These are phyloP conservation scores for Sebastolobus altivelis DNA, from an alignment of 2,797 vertebrate species.

Conservation along the genomic window DNA sequence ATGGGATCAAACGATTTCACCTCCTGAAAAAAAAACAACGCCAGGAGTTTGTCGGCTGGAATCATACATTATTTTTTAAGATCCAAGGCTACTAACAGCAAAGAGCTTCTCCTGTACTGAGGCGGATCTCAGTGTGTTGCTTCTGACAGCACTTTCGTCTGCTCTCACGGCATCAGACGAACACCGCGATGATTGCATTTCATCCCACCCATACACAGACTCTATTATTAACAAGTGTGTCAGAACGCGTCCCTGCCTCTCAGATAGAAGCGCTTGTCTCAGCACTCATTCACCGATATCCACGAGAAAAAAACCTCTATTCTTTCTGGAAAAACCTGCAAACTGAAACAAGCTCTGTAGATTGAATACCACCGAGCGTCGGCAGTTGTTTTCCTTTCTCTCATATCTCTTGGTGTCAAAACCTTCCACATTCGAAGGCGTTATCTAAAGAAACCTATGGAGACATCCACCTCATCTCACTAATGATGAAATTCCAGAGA, in stretches of 20 bases:
- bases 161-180: conserved; percentile 42
- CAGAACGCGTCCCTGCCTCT: conserved; percentile 27
- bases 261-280: conserved; percentile 59
- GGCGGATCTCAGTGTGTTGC: conserved; percentile 17
- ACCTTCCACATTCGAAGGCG: conserved; percentile 36
- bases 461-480: conserved; percentile 28
- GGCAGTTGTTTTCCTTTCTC: conserved; percentile 19
- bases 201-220: conserved; percentile 45
- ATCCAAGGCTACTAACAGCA: neutral
- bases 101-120: conserved; percentile 10
- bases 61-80: neutral
- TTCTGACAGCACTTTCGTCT: conserved; percentile 55
- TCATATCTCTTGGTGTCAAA: conserved; percentile 2
- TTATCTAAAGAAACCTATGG: conserved; percentile 10
- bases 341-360: conserved; percentile 38
- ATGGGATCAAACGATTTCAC: conserved; percentile 22
- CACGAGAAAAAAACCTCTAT: neutral
- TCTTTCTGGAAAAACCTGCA: conserved; percentile 19
- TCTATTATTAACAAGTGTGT: conserved; percentile 64
- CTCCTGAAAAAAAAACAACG: neutral
- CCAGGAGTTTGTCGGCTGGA: conserved; percentile 5
- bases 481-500: conserved; percentile 25
- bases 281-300: conserved; percentile 44
- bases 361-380: conserved; percentile 21
- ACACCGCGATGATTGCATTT: conserved; percentile 52